phyloP scores from a whole-genome alignment of 2,113 vertebrate species.

The Gavialis gangeticus region DNA sequence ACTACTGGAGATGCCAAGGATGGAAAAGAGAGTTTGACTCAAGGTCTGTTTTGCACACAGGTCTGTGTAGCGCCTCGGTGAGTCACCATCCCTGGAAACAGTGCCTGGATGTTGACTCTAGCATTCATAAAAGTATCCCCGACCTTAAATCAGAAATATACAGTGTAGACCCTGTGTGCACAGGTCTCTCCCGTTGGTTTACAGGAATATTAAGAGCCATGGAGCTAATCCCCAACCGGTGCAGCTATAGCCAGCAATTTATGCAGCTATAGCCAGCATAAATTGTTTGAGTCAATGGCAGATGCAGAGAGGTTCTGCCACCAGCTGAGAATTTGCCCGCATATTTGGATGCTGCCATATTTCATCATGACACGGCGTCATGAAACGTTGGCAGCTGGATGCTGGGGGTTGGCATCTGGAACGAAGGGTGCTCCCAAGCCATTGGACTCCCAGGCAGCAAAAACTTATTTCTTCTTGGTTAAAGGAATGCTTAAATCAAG shows the following conservation, averaged over 20 bases:
- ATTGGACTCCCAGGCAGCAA: too few species aligned
- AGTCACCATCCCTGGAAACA: not conserved
- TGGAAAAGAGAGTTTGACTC: conserved; percentile 31
- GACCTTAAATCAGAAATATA: not conserved
- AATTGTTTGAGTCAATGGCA: not conserved
- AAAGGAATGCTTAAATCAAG: conserved; percentile 37
- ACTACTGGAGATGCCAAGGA: conserved; percentile 41
- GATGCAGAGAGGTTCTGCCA: not conserved
- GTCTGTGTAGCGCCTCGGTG: not conserved
- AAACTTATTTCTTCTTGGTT: not conserved
- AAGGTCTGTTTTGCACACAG: not conserved
- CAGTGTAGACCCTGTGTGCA: not conserved
- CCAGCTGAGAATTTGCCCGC: not conserved
- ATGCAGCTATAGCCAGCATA: too few species aligned
- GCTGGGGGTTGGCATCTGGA: not conserved
- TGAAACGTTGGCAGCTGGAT: not conserved
- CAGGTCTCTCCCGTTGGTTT: not conserved
- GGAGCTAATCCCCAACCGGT: not conserved
- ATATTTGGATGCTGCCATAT: not conserved
- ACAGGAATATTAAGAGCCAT: not conserved
- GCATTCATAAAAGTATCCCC: not conserved
- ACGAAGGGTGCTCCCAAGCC: too few species aligned
- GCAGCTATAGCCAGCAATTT: not conserved
- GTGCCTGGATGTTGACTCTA: not conserved
- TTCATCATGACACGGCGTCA: not conserved